Conservation (phyloP, 2,888 invertebrate genomes). For the Morpho achilles region DNA sequence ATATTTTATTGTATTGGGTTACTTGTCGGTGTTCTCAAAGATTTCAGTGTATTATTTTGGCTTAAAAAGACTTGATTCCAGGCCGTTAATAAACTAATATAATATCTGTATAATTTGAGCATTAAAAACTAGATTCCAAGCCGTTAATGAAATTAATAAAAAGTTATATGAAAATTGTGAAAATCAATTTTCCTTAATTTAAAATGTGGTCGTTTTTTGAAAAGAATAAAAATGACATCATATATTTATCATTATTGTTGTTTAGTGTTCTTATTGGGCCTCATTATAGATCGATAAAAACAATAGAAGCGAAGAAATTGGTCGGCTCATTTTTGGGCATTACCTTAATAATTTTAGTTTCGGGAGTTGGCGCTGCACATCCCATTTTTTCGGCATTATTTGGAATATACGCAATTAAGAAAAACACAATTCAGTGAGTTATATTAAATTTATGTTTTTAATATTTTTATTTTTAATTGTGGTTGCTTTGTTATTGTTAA, state of each 20-base stretch:
- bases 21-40: too few species aligned
- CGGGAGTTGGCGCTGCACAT: conserved; percentile 60
- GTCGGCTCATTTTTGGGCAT: conserved; percentile 67
- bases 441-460: neutral
- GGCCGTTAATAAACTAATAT: too few species aligned
- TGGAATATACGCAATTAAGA: conserved; percentile 61
- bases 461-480: too few species aligned
- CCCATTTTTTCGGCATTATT: conserved; percentile 56
- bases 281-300: conserved; percentile 76
- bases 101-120: too few species aligned
- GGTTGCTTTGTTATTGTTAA: too few species aligned
- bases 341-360: conserved; percentile 55
- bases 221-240: conserved; percentile 86
- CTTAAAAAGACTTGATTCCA: too few species aligned
- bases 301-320: conserved; percentile 72
- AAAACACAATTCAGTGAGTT: conserved; percentile 55
- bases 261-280: conserved; percentile 84
- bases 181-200: neutral
- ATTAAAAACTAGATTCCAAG: too few species aligned
- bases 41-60: too few species aligned
- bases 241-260: conserved; percentile 84
- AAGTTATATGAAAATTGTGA: too few species aligned
- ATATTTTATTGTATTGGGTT: too few species aligned
- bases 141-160: too few species aligned
- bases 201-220: conserved; percentile 55